Evolutionary conservation across 2,888 invertebrate species (phyloP), one percentile per base, ranked within the genome.

Genomic region (Gymnocheta viridis): DNA sequence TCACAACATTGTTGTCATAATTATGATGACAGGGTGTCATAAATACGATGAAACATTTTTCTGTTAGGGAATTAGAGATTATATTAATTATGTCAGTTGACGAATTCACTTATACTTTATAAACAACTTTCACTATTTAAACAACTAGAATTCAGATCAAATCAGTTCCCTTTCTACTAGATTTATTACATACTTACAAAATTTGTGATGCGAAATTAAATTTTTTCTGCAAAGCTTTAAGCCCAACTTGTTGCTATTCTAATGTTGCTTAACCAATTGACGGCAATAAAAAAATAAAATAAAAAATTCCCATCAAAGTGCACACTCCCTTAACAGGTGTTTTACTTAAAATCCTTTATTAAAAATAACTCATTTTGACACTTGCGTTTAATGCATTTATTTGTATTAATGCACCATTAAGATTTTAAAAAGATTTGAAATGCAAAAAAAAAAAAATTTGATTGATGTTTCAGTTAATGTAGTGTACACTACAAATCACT

Each of bases 381-480:
- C 22, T 22, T 22, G 14, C 22, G n/a, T 9, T 19, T 24, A 22
- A 62, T 6, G 41, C 22, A 41, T 35, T 22, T 58, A 9, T 32
- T 19, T 58, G 19, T 17, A 7, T 58, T 58, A 17, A 32, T 38
- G 60, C 60, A 38, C 22, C 22, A 22, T 22, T 38, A 60, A 38
- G 19, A 14, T 14, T 22, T 60, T 17, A 9, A n/a, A 17, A 14
- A 2, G n/a, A 41, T 9, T n/a, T 24, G 4, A 27, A 32, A 32
- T n/a, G n/a, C 4, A 32, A 56, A 54, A 29, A 7, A 17, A 41
- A 22, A 14, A 4, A 27, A 17, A 17, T 44, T 62, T 62, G 62
- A 62, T 62, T 62, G 62, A 62, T 62, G 62, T 44, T n/a, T 27
- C 27, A 24, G 24, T 44, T 62, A 62, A 62, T 62, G 41, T n/a